Conservation (phyloP, 2,797 vertebrate species). For the Pygocentrus nattereri region DNA sequence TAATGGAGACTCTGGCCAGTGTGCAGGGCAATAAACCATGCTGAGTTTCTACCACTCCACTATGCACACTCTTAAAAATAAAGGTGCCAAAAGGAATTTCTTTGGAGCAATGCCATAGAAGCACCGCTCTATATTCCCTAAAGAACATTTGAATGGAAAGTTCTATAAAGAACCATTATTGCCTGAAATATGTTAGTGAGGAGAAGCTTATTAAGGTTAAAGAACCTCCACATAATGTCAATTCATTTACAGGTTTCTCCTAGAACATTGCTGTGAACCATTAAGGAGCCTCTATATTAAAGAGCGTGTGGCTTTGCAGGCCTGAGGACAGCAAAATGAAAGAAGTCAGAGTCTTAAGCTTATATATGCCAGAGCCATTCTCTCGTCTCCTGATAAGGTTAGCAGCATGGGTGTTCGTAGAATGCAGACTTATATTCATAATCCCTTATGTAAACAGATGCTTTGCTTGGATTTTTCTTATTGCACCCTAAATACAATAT, state of each 20-base stretch:
- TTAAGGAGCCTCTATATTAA: neutral
- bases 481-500: neutral
- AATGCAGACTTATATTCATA: constrained; percentile 8
- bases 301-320: constrained; percentile 8
- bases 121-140: neutral
- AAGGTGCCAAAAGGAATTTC: neutral
- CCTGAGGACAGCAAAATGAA: neutral
- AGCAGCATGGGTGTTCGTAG: neutral
- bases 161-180: neutral
- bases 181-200: neutral
- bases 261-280: too few relatives aligned
- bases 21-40: constrained; percentile 30
- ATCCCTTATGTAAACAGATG: constrained; percentile 15
- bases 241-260: neutral
- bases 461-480: neutral
- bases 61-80: neutral
- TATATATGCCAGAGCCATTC: constrained; percentile 10
- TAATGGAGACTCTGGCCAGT: constrained; percentile 27
- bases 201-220: neutral
- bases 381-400: constrained; percentile 11
- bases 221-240: too few relatives aligned
- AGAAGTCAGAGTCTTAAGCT: constrained; percentile 7
- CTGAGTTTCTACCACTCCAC: neutral
- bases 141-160: neutral
- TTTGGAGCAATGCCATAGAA: neutral